Evolutionary conservation across 2,113 vertebrate genomes (phyloP), one percentile per base, ranked within the genome.

Genomic region (Centropus bengalensis): DNA sequence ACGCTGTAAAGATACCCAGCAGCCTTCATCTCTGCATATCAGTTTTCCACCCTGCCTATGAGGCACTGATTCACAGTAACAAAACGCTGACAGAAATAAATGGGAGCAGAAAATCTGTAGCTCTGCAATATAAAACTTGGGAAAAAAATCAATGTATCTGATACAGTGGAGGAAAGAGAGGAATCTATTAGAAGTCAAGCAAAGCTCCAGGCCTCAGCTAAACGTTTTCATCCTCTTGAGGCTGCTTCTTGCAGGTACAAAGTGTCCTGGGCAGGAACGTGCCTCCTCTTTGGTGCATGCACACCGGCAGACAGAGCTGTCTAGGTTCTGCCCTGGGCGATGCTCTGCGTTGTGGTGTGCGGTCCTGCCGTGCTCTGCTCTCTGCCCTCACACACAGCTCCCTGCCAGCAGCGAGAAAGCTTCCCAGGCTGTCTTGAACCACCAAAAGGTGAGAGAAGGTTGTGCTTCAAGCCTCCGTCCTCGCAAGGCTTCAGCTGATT

Each of bases 281-380:
- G 26, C 13, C n/a, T 69, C 12, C 15, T n/a, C 14, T 52, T 82
- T 17, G 24, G 27, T 11, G 21, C 6, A 30, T 6, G 18, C 3
- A 24, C 40, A 8, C 1, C 36, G 12, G 22, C 14, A 44, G 36
- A 74, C 3, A 1, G 2, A 33, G 59, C 45, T 30, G 18, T 66
- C 33, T 8, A 1, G 14, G 62, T 18, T 59, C 2, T 6, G 15
- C 8, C 26, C n/a, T 0, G 1, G 70, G 70, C 9, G 6, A n/a
- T 51, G 16, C 12, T 7, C 27, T 19, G 24, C 5, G 4, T 18
- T 1, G n/a, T 8, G 27, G 19, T 5, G 8, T 4, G n/a, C 49
- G 79, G 82, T 4, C 32, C 36, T 8, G 1, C 8, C 1, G 0
- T 59, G 26, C 33, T 86, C 62, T 58, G 36, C 66, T 70, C 49